Percentiles rank a stretch among this genome's conserved stretches.
Evolutionary conservation across 2,888 invertebrate species (phyloP).

Genomic region (Dicycla oo): DNA sequence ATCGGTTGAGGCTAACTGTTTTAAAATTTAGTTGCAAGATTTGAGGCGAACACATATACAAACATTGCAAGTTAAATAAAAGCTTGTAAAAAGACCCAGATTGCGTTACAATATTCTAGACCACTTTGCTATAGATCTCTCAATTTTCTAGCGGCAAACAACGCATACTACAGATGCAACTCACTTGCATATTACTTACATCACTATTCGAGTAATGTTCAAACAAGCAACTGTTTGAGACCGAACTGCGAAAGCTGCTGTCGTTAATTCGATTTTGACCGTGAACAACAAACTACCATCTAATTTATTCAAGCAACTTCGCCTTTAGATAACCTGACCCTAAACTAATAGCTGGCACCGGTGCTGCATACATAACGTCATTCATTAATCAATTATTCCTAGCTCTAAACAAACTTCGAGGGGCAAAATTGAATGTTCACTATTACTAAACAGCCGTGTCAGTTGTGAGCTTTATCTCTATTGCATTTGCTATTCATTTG

Average conservation of each 20-base stretch:
- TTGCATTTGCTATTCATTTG: conserved; percentile 34
- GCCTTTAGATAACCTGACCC: conserved; percentile 68
- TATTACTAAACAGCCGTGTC: conserved; percentile 45
- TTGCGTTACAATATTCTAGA: neutral
- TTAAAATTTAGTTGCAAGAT: too few species aligned
- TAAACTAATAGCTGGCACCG: conserved; percentile 67
- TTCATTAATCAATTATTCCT: conserved; percentile 66
- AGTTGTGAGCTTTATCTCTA: conserved; percentile 20
- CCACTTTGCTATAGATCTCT: neutral
- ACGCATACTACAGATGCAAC: neutral
- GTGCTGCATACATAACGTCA: conserved; percentile 67
- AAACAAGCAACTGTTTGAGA: conserved; percentile 15
- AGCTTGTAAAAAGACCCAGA: too few species aligned
- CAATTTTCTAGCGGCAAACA: neutral
- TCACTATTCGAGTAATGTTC: conserved; percentile 2
- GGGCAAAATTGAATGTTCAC: conserved; percentile 59
- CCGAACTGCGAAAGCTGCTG: conserved; percentile 22
- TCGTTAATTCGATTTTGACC: conserved; percentile 68
- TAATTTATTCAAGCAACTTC: conserved; percentile 73
- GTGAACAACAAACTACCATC: conserved; percentile 67
- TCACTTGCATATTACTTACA: neutral
- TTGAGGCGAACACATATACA: too few species aligned
- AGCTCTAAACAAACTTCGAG: conserved; percentile 60
- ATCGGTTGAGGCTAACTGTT: too few species aligned
- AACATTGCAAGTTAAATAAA: too few species aligned